Base-by-base conservation (phyloP, 2,113 vertebrate genomes). In the Chloroceryle aenea region DNA sequence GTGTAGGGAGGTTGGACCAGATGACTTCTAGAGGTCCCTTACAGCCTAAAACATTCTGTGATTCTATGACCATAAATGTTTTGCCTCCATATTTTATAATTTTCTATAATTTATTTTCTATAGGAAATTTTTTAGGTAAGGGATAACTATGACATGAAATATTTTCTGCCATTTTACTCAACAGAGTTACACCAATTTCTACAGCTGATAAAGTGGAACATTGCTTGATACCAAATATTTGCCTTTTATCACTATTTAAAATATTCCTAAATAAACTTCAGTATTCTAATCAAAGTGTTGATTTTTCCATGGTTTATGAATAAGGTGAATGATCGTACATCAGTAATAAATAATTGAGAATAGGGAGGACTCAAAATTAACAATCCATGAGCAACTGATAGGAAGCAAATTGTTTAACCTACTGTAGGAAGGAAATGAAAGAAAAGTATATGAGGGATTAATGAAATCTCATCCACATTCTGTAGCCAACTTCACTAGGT, bases 271-370 rank as follows among this genome's bases (percentile, higher is more conserved):
- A 89, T 63, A 59, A 42, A 71, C 22, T 91, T 38, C 42, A 78
- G 18, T 56, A 73, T 22, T 89, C 36, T 87, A 81, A 94, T 89
- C 76, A 92, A 61, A 3, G 3, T 4, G 32, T 16, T 90, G 56
- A 89, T 86, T 92, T 69, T 56, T 92, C 38, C 40, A 61, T 74
- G 36, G 32, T 26, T 14, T 68, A 14, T 50, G 47, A 85, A 55
- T 91, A 64, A 92, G 34, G 38, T 68, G 27, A 74, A 34, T 72
- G 69, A 78, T 89, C 43, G 52, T 20, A 64, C 16, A 86, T 75
- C 50, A 82, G 64, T 43, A 89, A 74, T 72, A 92, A 95, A 91
- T 87, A 95, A 87, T 48, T 93, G 89, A 89, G 40, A 95, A 72
- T 55, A 75, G n/a, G 61, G 53, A 93, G 52, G 55, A 71, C n/a